phyloP scores from a whole-genome alignment of 37 sponge, comb jelly and placozoan genomes.

The Cladorhizidae sp. region DNA sequence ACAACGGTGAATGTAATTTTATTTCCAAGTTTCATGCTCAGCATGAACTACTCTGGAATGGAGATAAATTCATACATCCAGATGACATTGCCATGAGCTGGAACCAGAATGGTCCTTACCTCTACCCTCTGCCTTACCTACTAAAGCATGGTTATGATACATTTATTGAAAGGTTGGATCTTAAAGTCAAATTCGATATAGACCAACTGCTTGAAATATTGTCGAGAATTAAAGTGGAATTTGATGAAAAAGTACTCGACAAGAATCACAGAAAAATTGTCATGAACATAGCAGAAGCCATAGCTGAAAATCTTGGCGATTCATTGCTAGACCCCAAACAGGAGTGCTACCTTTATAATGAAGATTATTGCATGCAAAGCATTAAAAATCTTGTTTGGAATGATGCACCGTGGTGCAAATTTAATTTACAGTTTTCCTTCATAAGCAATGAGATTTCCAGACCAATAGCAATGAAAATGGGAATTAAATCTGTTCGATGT shows the following conservation, averaged over 20 bases:
- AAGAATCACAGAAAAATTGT: not conserved
- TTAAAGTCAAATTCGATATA: not conserved
- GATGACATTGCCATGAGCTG: not conserved
- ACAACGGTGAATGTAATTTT: no score
- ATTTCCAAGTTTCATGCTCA: no score
- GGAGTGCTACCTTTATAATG: not conserved
- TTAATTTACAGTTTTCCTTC: not conserved
- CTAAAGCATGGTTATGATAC: not conserved
- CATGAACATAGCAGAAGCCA: not conserved
- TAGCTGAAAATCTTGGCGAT: not conserved
- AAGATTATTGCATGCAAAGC: not conserved
- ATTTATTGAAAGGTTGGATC: not conserved
- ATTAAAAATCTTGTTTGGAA: slow-evolving; percentile 27
- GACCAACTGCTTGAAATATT: not conserved
- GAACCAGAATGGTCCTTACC: no score
- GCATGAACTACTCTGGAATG: not conserved
- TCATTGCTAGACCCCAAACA: not conserved
- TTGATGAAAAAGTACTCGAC: not conserved
- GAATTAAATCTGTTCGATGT: slow-evolving; percentile 39
- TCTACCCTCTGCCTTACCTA: not conserved
- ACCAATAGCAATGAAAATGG: not conserved
- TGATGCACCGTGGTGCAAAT: slow-evolving; percentile 41
- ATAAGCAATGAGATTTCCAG: not conserved
- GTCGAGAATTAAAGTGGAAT: not conserved
- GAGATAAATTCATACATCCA: not conserved